Evolutionary conservation across 2,113 vertebrate species (phyloP).

Genomic region (Xerus inauris): DNA sequence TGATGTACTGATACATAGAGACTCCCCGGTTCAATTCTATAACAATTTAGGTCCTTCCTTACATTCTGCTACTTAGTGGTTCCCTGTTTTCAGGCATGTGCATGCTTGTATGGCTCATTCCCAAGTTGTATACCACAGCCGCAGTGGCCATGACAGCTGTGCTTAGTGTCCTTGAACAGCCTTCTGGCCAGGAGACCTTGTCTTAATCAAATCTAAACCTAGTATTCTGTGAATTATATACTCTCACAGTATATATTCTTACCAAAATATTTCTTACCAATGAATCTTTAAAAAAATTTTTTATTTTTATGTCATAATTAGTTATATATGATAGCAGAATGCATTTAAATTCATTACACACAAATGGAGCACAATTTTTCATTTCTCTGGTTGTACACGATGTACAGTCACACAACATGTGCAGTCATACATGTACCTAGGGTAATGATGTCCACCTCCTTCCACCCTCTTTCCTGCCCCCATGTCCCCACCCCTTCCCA

Average conservation of each 20-base stretch:
- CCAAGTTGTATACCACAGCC: background rate
- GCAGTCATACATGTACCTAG: too few species aligned
- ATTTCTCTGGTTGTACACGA: too few species aligned
- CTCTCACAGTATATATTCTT: background rate
- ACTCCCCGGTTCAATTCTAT: background rate
- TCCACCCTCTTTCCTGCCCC: too few species aligned
- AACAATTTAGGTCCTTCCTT: background rate
- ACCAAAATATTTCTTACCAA: slow-evolving; percentile 10
- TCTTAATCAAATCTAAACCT: background rate
- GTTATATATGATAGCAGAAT: too few species aligned
- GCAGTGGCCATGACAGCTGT: background rate
- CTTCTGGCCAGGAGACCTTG: background rate
- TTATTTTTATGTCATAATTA: too few species aligned
- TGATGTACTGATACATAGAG: background rate
- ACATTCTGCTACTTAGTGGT: background rate
- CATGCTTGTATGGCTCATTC: background rate
- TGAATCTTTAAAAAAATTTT: background rate
- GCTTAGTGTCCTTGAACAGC: background rate
- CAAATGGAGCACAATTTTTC: too few species aligned
- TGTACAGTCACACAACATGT: too few species aligned
- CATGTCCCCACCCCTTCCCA: too few species aligned
- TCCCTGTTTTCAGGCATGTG: background rate
- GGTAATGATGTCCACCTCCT: too few species aligned
- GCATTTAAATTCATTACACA: too few species aligned
- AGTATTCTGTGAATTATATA: background rate